These are phyloP conservation scores for Hyperopisus bebe DNA, from an alignment of 2,113 vertebrate genomes.

Conservation along the genomic window DNA sequence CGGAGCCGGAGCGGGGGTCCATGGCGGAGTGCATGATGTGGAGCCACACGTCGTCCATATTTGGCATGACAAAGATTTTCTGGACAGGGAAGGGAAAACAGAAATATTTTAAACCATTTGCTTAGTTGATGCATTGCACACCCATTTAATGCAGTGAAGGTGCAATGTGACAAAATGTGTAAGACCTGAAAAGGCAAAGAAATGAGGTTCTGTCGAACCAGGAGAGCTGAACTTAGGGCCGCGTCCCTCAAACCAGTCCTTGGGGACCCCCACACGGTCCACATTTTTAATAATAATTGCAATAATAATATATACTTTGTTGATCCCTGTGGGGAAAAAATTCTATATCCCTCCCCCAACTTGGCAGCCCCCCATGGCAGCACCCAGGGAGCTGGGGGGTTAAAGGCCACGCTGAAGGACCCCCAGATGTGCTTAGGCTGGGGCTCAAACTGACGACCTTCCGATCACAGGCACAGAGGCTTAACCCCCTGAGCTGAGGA, in stretches of 20 bases:
- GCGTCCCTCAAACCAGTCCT: background rate
- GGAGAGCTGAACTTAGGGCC: background rate
- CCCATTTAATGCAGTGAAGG: background rate
- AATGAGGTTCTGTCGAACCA: background rate
- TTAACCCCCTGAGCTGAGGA: background rate
- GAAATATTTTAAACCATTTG: background rate
- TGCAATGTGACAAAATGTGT: background rate
- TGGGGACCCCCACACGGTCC: background rate
- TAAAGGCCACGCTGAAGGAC: too few relatives aligned
- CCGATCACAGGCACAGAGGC: too few relatives aligned
- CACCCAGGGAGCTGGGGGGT: too few relatives aligned
- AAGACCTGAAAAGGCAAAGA: background rate
- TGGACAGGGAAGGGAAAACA: slow-evolving; percentile 38
- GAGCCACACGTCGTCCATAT: slow-evolving; percentile 94
- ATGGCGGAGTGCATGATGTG: slow-evolving; percentile 91
- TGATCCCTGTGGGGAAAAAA: too few relatives aligned
- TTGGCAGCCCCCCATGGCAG: too few relatives aligned
- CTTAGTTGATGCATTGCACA: background rate
- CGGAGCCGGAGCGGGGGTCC: slow-evolving; percentile 71
- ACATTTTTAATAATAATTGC: background rate
- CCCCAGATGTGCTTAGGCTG: too few relatives aligned
- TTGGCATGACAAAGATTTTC: slow-evolving; percentile 98
- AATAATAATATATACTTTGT: too few relatives aligned
- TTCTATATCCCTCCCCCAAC: too few relatives aligned
- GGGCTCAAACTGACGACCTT: too few relatives aligned